phyloP scores from a whole-genome alignment of 2,888 invertebrate species.

The Tinea trinotella region DNA sequence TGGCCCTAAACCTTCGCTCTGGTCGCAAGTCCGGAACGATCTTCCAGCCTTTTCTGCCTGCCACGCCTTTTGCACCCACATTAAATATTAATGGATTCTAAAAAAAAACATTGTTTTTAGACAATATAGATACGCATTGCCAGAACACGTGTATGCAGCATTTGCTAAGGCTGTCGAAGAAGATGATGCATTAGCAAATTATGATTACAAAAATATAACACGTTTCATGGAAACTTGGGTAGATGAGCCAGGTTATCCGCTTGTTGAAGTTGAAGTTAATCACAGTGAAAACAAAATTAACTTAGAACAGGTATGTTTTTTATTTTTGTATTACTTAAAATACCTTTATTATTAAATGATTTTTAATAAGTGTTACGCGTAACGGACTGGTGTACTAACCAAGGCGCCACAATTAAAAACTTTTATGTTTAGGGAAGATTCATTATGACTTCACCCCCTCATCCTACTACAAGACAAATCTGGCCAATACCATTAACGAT shows the following conservation, averaged over 20 bases:
- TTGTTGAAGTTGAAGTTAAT: constrained; percentile 62
- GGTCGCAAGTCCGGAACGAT: too few species aligned
- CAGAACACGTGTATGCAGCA: constrained; percentile 42
- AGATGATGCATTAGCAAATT: constrained; percentile 27
- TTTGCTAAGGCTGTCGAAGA: constrained; percentile 42
- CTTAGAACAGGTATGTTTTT: constrained; percentile 34
- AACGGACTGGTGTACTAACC: too few species aligned
- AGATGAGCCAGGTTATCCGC: constrained; percentile 73
- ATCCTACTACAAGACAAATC: constrained; percentile 34
- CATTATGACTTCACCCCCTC: constrained; percentile 32
- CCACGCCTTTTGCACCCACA: too few species aligned
- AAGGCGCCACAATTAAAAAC: too few species aligned
- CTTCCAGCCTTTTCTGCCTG: too few species aligned
- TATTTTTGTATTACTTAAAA: too few species aligned
- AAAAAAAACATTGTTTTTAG: constrained; percentile 35
- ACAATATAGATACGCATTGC: constrained; percentile 44
- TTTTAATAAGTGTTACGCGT: too few species aligned
- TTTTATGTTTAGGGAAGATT: constrained; percentile 57
- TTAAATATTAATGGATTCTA: too few species aligned
- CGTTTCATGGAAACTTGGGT: constrained; percentile 69
- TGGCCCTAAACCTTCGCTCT: too few species aligned
- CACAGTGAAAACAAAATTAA: constrained; percentile 38
- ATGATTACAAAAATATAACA: constrained; percentile 29
- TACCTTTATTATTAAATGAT: too few species aligned
- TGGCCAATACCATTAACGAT: constrained; percentile 62